These are phyloP conservation scores for Scelioninae gen. 2 DNA, from an alignment of 2,888 invertebrate species.

Conservation along the genomic window DNA sequence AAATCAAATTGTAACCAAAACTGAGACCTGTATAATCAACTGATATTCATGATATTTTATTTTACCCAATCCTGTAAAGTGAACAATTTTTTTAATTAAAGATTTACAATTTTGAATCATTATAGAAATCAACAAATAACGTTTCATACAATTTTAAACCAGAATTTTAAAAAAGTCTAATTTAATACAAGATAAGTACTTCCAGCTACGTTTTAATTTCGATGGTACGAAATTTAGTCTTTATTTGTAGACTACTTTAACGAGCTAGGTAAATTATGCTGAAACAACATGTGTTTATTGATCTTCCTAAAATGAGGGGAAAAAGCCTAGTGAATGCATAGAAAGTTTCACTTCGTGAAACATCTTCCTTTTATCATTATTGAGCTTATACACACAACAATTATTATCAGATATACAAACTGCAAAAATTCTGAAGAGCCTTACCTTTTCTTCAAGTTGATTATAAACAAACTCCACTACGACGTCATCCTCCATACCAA, in stretches of 20 bases:
- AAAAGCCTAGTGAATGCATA: slow-evolving; percentile 74
- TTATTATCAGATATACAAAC: slow-evolving; percentile 18
- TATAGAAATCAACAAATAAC: too few relatives aligned
- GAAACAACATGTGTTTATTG: slow-evolving; percentile 73
- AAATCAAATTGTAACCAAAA: too few relatives aligned
- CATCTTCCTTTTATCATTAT: slow-evolving; percentile 27
- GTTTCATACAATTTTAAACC: slow-evolving; percentile 11
- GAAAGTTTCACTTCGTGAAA: slow-evolving; percentile 60
- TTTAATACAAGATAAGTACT: slow-evolving; percentile 4
- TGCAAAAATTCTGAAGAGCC: slow-evolving; percentile 53
- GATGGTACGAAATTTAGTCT: slow-evolving; percentile 49
- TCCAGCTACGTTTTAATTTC: slow-evolving; percentile 36
- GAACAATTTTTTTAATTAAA: too few relatives aligned
- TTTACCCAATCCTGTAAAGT: slow-evolving; percentile 44
- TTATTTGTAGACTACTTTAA: slow-evolving; percentile 34
- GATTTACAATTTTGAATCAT: too few relatives aligned
- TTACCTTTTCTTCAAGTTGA: slow-evolving; percentile 96
- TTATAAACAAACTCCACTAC: slow-evolving; percentile 99
- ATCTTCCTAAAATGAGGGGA: slow-evolving; percentile 74
- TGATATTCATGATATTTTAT: slow-evolving; percentile 7
- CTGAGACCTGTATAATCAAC: too few relatives aligned
- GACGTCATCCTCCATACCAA: slow-evolving; percentile 99
- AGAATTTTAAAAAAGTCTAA: not conserved
- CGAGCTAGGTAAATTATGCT: slow-evolving; percentile 65
- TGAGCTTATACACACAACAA: slow-evolving; percentile 41